Evolutionary conservation across 2,888 invertebrate genomes (phyloP), one percentile per base, ranked within the genome.

Genomic region (Phortica magna): DNA sequence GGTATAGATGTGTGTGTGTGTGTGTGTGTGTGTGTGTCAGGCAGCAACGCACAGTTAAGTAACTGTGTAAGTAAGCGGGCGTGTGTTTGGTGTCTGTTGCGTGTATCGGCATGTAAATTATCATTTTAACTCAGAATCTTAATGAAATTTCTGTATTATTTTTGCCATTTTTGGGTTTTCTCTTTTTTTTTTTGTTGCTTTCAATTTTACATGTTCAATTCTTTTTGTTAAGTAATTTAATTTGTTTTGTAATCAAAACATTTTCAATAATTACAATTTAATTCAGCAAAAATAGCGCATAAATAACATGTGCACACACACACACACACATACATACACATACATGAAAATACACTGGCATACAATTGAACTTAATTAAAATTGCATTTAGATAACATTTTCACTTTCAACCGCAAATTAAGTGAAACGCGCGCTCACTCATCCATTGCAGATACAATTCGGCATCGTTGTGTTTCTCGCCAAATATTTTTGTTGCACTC

Each of bases 361-460:
- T 12, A 68, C 68, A 68, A 68, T 43, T 68, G 42, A 68, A 68
- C 68, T 68, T 68, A 68, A 68, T 68, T 68, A 68, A 68, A 68
- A 68, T 43, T 68, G 68, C 68, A 68, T 68, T 68, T 68, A 43
- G 68, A 43, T 17, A 43, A 43, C 68, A 68, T 68, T 68, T 68
- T 68, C 68, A 68, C 68, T 68, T 68, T 68, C 43, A 42, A 68
- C 68, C 68, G 68, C 68, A 68, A 68, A 68, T 68, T 68, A 42
- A 68, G 68, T 68, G 17, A 42, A 68, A 42, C 19, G 17, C 14
- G 43, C 31, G 17, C 9, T 31, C 31, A 31, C 31, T 31, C 31
- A 31, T 31, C 31, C 17, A 22, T 10, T 64, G 22, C 64, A 14
- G 31, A 31, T 31, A 31, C 31, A 31, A 31, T 31, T 31, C 31